A percentile compares a stretch with the other conserved stretches of the same genome.
Conservation (phyloP, 2,113 vertebrate genomes). For the Nesogale talazaci region DNA sequence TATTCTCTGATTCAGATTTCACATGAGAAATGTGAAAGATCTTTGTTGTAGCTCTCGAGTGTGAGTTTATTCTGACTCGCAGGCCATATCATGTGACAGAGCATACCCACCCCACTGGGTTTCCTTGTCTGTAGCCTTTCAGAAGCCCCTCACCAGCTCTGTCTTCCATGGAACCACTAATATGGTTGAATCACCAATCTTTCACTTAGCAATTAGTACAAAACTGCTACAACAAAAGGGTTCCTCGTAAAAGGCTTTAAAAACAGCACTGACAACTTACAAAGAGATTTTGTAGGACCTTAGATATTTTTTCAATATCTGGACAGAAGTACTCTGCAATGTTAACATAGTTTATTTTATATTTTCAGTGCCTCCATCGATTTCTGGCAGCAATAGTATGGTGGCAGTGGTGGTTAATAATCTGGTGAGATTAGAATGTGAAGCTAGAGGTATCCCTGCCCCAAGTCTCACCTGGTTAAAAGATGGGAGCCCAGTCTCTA, state of each 20-base stretch:
- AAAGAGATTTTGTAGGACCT: background rate
- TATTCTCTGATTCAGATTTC: background rate
- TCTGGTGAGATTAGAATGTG: constrained; percentile 91
- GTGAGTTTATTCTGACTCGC: background rate
- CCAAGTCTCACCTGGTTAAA: constrained; percentile 98
- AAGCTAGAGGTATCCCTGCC: constrained; percentile 93
- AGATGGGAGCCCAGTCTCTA: constrained; percentile 95
- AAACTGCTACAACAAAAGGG: background rate
- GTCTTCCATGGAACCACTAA: background rate
- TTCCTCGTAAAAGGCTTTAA: background rate
- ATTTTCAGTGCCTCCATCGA: constrained; percentile 90
- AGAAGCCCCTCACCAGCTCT: background rate
- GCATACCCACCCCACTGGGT: background rate
- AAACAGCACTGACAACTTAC: background rate
- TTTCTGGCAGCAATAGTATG: constrained; percentile 89
- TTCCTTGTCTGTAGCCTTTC: background rate
- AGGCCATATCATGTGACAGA: background rate
- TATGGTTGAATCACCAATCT: background rate
- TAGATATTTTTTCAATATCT: background rate
- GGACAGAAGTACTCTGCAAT: background rate
- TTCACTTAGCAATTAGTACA: background rate
- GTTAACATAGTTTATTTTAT: background rate
- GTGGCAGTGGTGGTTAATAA: constrained; percentile 95
- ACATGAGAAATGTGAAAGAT: background rate
- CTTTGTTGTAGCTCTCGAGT: background rate